These are phyloP conservation scores for Drosophila sucinea DNA, from an alignment of 1,140 invertebrate genomes.

Conservation along the genomic window DNA sequence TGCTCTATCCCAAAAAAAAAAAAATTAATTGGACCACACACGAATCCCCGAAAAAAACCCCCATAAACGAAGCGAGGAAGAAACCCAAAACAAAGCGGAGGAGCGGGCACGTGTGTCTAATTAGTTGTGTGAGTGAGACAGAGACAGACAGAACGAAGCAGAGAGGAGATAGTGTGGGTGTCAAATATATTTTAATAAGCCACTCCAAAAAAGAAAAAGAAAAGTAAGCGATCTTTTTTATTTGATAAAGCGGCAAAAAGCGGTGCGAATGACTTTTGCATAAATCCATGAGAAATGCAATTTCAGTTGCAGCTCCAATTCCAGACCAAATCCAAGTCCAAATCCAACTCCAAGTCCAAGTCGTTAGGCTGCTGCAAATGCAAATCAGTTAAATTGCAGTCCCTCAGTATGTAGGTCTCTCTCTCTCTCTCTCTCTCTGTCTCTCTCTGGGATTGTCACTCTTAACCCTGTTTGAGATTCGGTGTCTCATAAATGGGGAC, in stretches of 20 bases:
- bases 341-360: neutral
- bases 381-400: constrained; percentile 57
- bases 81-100: constrained; percentile 6
- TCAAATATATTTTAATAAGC: constrained; percentile 43
- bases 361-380: constrained; percentile 46
- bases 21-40: constrained; percentile 75
- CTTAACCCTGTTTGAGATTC: constrained; percentile 67
- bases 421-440: neutral
- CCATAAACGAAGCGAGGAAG: constrained; percentile 24
- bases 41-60: constrained; percentile 38
- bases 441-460: constrained; percentile 62
- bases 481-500: constrained; percentile 68
- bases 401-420: constrained; percentile 67
- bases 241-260: constrained; percentile 62
- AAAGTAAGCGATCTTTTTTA: neutral
- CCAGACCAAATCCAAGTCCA: neutral
- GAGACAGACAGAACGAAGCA: neutral
- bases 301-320: constrained; percentile 30
- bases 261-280: constrained; percentile 67
- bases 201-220: neutral
- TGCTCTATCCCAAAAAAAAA: constrained; percentile 73
- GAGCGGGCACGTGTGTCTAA: constrained; percentile 46
- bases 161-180: neutral
- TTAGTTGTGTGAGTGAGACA: constrained; percentile 25
- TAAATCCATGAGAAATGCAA: constrained; percentile 77